Evolutionary conservation across 2,888 invertebrate species (phyloP).

Genomic region (Fragum fragum): DNA sequence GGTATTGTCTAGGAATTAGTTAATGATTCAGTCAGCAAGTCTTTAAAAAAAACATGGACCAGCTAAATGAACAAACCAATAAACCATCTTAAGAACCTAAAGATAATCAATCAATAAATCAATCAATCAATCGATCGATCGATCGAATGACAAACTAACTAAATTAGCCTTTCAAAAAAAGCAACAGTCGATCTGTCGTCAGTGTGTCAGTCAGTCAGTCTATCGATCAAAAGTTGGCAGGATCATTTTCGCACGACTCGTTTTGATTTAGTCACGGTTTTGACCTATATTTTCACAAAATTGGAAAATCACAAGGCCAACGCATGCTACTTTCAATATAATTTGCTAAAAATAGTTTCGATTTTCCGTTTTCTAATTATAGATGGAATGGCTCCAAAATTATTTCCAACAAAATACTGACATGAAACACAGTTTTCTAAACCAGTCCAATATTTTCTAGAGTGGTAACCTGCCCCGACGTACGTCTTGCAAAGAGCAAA

Average conservation of each 20-base stretch:
- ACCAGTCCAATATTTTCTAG: background rate
- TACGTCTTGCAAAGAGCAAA: background rate
- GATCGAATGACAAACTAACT: too few relatives aligned
- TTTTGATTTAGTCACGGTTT: background rate
- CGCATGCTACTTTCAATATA: background rate
- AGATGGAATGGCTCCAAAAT: background rate
- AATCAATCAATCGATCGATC: too few relatives aligned
- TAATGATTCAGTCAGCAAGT: too few relatives aligned
- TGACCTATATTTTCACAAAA: constrained; percentile 17
- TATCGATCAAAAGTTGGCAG: too few relatives aligned
- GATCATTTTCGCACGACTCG: background rate
- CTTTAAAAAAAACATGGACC: too few relatives aligned
- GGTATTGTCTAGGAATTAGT: too few relatives aligned
- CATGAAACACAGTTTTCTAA: background rate
- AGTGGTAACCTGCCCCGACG: background rate
- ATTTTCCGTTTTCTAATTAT: background rate
- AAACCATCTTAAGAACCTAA: background rate
- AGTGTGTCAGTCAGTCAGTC: too few relatives aligned
- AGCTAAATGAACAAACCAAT: background rate
- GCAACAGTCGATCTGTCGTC: too few relatives aligned
- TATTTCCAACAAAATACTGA: background rate
- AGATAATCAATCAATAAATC: too few relatives aligned
- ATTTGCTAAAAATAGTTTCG: background rate
- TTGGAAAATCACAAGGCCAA: constrained; percentile 9
- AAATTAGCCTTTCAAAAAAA: too few relatives aligned